Percentiles rank a stretch among this genome's conserved stretches.
phyloP scores from a whole-genome alignment of 1,140 invertebrate species.

The Thalassaphorura encarpata region DNA sequence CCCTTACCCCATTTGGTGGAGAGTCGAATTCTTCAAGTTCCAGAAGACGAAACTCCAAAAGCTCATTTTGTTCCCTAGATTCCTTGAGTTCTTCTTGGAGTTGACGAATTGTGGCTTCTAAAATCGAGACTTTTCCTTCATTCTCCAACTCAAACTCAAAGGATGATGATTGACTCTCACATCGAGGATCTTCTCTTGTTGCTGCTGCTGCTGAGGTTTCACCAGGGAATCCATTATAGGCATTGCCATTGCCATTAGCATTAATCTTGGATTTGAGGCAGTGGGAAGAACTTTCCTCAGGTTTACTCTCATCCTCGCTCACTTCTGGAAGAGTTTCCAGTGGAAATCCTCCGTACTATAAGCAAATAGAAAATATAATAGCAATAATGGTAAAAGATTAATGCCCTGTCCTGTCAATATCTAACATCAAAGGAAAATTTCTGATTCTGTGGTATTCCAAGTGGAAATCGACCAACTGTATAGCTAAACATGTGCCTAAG shows the following conservation, averaged over 20 bases:
- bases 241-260: too few relatives aligned
- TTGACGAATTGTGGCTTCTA: slow-evolving; percentile 25
- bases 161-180: background rate
- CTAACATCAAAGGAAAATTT: too few relatives aligned
- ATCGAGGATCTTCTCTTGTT: background rate
- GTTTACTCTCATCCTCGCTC: background rate
- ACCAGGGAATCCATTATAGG: too few relatives aligned
- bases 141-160: background rate
- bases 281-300: slow-evolving; percentile 10
- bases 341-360: slow-evolving; percentile 21
- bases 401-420: too few relatives aligned
- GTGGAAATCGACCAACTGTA: too few relatives aligned
- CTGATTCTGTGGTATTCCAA: too few relatives aligned
- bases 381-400: too few relatives aligned
- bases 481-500: too few relatives aligned
- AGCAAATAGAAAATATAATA: too few relatives aligned
- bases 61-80: slow-evolving; percentile 31
- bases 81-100: slow-evolving; percentile 28
- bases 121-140: slow-evolving; percentile 19
- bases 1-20: background rate
- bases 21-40: slow-evolving; percentile 28
- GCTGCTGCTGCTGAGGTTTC: background rate
- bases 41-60: slow-evolving; percentile 29
- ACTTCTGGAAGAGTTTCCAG: slow-evolving; percentile 30
- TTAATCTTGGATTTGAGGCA: background rate